phyloP scores from a whole-genome alignment of 1,140 invertebrate species.

The Tetramorium alpestre region DNA sequence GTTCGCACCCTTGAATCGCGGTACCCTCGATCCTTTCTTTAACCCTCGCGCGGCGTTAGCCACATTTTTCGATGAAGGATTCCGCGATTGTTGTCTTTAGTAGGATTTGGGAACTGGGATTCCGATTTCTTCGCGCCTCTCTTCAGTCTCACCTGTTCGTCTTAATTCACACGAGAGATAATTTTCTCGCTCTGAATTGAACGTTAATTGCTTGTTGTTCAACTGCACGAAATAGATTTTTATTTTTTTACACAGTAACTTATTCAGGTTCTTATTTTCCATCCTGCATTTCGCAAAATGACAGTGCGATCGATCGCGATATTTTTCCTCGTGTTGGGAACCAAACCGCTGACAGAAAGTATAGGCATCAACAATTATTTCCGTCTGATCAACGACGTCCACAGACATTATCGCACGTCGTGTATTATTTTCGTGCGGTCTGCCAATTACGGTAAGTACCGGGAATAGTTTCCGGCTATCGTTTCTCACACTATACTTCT shows the following conservation, averaged over 20 bases:
- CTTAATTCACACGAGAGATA: too few species aligned
- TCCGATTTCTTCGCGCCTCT: not conserved
- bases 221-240: too few species aligned
- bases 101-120: not conserved
- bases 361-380: constrained; percentile 45
- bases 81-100: not conserved
- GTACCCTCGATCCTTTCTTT: too few species aligned
- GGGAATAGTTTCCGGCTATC: too few species aligned
- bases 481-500: not conserved
- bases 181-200: too few species aligned
- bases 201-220: too few species aligned
- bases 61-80: not conserved
- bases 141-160: not conserved
- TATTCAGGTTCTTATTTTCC: constrained; percentile 13
- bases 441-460: not conserved
- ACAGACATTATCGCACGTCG: constrained; percentile 62
- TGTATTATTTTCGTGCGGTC: constrained; percentile 50
- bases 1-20: too few species aligned
- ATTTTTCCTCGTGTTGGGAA: not conserved
- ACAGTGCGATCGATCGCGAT: not conserved
- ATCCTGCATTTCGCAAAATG: constrained; percentile 22
- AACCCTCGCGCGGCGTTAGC: too few species aligned
- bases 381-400: constrained; percentile 59
- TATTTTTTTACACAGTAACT: too few species aligned
- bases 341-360: not conserved